Conservation (phyloP, 2,113 vertebrate species). For the Eclectus roratus region DNA sequence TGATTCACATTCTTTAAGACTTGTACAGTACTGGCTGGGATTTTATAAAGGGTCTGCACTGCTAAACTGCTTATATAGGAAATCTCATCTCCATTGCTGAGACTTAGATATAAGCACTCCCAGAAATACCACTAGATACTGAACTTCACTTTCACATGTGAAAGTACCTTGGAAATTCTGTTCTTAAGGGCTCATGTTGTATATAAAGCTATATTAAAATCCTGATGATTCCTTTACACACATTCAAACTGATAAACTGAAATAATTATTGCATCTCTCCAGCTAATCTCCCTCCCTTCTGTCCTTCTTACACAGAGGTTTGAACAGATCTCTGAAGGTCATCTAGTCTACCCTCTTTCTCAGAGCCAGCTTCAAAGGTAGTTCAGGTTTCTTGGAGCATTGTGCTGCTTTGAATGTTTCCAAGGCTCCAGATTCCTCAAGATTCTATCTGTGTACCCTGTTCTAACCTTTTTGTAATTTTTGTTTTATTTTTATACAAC, state of each 20-base stretch:
- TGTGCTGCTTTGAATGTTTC: fast-evolving
- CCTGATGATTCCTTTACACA: not conserved
- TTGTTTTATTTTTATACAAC: not conserved
- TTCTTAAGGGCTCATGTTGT: not conserved
- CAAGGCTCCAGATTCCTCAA: not conserved
- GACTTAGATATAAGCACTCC: not conserved
- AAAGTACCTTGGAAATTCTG: not conserved
- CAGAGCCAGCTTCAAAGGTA: not conserved
- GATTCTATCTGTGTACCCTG: not conserved
- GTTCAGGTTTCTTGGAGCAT: not conserved
- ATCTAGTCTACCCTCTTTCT: not conserved
- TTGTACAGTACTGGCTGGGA: not conserved
- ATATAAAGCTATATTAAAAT: not conserved
- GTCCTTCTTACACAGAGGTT: not conserved
- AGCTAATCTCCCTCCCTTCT: not conserved
- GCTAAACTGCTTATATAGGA: not conserved
- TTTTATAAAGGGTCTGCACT: not conserved
- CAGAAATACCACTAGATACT: not conserved
- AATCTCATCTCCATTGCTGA: not conserved
- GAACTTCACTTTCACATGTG: not conserved
- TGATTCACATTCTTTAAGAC: not conserved
- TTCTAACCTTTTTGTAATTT: not conserved
- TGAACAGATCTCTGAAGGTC: not conserved
- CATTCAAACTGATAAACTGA: not conserved
- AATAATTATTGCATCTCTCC: not conserved